Evolutionary conservation across 1,140 invertebrate genomes (phyloP).

Genomic region (Diorhabda carinulata): DNA sequence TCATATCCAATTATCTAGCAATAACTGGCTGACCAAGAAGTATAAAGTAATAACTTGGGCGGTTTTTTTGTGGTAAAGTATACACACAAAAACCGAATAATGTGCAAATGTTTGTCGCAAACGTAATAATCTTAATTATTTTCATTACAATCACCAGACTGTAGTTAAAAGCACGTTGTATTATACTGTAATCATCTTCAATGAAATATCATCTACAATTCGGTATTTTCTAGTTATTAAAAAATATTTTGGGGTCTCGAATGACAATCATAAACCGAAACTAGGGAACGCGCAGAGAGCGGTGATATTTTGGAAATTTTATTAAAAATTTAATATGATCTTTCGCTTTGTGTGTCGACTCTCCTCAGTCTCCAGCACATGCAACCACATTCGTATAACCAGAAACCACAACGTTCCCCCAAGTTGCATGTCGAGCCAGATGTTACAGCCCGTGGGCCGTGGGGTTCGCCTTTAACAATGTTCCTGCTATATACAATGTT

Average conservation of each 20-base stretch:
- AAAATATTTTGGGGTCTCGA: neutral
- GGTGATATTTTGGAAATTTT: neutral
- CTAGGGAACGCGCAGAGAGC: neutral
- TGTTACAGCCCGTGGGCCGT: neutral
- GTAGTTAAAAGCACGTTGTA: no score
- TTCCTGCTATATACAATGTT: neutral
- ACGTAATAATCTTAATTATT: no score
- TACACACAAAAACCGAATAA: no score
- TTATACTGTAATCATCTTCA: no score
- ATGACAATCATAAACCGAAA: neutral
- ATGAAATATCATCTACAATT: no score
- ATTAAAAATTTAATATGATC: conserved; percentile 3
- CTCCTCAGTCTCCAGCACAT: neutral
- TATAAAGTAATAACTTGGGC: no score
- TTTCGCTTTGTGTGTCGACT: neutral
- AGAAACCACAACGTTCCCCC: neutral
- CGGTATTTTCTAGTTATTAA: neutral
- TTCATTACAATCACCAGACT: no score
- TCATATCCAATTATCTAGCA: no score
- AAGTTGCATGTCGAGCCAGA: neutral
- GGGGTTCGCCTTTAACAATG: neutral
- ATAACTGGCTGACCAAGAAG: no score
- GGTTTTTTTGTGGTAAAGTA: no score
- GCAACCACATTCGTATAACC: neutral
- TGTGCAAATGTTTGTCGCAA: no score